These are phyloP conservation scores for Meteorus cinctellus DNA, from an alignment of 2,888 invertebrate genomes.

Conservation along the genomic window DNA sequence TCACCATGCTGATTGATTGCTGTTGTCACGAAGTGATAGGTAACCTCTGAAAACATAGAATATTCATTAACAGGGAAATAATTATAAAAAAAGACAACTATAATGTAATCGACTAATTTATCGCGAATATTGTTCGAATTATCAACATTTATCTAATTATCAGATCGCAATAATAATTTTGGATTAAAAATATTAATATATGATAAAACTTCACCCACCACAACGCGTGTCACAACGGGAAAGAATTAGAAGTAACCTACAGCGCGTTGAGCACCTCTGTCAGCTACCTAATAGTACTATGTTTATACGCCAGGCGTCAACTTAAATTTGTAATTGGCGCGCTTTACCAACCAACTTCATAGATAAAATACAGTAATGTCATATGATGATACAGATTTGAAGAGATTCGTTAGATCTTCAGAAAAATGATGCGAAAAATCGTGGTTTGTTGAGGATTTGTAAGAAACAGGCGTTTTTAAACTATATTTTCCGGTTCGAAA, in stretches of 20 bases:
- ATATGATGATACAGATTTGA: too few species aligned
- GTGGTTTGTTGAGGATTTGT: too few species aligned
- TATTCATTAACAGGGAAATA: constrained; percentile 1
- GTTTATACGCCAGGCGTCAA: neutral
- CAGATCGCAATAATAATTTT: constrained; percentile 46
- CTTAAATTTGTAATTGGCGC: neutral
- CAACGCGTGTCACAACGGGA: constrained; percentile 28
- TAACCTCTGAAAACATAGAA: constrained; percentile 43
- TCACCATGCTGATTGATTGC: constrained; percentile 49
- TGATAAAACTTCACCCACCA: constrained; percentile 46
- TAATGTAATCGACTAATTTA: neutral
- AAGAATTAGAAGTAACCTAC: neutral
- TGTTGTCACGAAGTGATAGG: constrained; percentile 41
- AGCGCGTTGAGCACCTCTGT: neutral
- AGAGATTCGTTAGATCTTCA: too few species aligned
- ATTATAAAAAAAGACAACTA: constrained; percentile 38
- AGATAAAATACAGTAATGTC: too few species aligned
- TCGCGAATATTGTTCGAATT: neutral
- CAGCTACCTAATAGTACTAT: neutral
- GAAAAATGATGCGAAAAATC: too few species aligned
- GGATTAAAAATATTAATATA: constrained; percentile 43
- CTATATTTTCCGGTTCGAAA: too few species aligned
- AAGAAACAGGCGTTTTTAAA: too few species aligned
- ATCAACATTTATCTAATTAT: neutral
- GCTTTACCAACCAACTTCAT: too few species aligned